These are phyloP conservation scores for Liodrosophila aerea DNA, from an alignment of 2,888 invertebrate genomes.

Conservation along the genomic window DNA sequence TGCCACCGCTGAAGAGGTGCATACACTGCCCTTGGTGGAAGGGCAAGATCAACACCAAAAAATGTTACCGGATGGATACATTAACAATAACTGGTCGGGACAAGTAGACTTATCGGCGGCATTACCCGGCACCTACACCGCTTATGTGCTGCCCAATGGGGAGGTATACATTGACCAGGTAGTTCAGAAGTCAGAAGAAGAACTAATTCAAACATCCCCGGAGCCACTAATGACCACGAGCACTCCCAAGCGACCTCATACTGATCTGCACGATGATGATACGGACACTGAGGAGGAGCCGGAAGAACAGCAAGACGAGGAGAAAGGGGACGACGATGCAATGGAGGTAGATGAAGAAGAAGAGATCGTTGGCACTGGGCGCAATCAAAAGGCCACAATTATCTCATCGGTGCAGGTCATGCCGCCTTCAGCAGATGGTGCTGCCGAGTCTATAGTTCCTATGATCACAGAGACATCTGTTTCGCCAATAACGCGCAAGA, in stretches of 20 bases:
- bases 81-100: conserved; percentile 42
- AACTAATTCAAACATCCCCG: too few species aligned
- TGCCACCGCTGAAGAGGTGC: conserved; percentile 48
- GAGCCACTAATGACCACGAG: too few species aligned
- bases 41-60: too few species aligned
- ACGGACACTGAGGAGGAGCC: conserved; percentile 22
- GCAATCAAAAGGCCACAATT: conserved; percentile 25
- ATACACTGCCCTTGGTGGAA: too few species aligned
- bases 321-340: background rate
- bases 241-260: too few species aligned
- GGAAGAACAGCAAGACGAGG: background rate
- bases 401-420: conserved; percentile 29
- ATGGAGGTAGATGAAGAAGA: background rate
- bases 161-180: conserved; percentile 56
- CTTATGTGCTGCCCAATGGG: conserved; percentile 49
- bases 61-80: too few species aligned
- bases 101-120: conserved; percentile 55
- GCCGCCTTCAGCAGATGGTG: conserved; percentile 12
- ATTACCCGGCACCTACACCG: conserved; percentile 38
- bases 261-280: conserved; percentile 29
- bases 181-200: conserved; percentile 35
- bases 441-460: too few species aligned
- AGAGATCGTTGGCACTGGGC: too few species aligned
- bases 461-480: too few species aligned
- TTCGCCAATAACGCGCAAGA: too few species aligned